Base-by-base conservation (phyloP, 2,113 vertebrate genomes). In the Theropithecus gelada region DNA sequence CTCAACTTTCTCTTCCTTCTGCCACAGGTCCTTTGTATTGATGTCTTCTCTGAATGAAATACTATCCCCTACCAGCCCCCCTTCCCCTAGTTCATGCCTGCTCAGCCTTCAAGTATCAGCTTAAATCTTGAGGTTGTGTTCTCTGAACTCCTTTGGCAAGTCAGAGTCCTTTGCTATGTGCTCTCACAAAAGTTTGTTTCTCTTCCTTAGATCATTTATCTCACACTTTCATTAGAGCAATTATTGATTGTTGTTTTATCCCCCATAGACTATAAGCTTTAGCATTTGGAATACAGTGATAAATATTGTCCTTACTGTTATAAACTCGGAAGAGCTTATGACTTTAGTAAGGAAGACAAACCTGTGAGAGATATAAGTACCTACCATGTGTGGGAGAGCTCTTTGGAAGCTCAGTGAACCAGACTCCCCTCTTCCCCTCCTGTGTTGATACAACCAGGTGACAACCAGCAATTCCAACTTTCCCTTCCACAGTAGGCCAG, bases 231-330 rank as follows among this genome's bases (percentile, higher is more conserved):
- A 86, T 84, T 57, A 95, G 35, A 95, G 32, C 82, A 88, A 0
- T 82, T 66, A 92, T 78, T 97, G 73, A 76, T 85, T 83, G 43
- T 85, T 97, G 12, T 80, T 96, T 92, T 83, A 88, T 97, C 90
- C 30, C n/a, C n/a, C 8, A 8, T 82, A 81, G 45, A 86, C 27
- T 96, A 3, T 76, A 95, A 79, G 66, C n/a, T 93, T 90, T 35
- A 64, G 55, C 25, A 32, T 32, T 84, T 43, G 14, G 32, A 79
- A 88, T 88, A 72, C 88, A 55, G 17, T 75, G 86, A 90, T 96
- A 92, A 82, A 90, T 87, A 72, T 40, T 11, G 25, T 45, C 25
- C 43, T 94, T 97, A 90, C 8, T 59, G 20, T 93, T 97, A 70
- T 38, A 22, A 93, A 90, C 50, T 88, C n/a, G 38, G 23, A 84